A percentile compares a stretch with the other conserved stretches of the same genome.
Evolutionary conservation across 2,797 vertebrate genomes (phyloP).

Genomic region (Rhynchonycteris naso): DNA sequence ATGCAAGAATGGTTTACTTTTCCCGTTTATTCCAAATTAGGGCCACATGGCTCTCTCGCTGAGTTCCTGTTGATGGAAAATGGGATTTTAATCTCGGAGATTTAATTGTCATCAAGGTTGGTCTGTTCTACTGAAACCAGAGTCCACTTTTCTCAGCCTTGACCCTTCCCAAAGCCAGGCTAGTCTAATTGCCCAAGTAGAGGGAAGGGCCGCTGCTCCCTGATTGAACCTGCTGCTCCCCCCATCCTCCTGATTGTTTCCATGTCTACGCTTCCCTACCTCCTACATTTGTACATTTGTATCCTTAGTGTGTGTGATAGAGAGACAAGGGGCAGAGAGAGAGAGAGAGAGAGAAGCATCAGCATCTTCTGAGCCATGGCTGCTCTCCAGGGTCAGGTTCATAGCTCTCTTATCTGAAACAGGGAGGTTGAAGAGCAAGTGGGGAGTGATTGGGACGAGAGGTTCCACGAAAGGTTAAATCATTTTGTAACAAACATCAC

Average conservation of each 20-base stretch:
- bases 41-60: constrained; percentile 54
- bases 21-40: constrained; percentile 55
- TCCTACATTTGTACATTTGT: not conserved
- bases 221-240: not conserved
- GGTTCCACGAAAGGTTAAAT: not conserved
- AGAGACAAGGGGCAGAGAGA: not conserved
- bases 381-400: not conserved
- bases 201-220: not conserved
- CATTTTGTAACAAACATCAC: not conserved
- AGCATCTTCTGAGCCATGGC: not conserved
- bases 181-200: not conserved
- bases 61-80: constrained; percentile 56
- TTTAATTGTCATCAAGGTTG: constrained; percentile 37
- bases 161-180: not conserved
- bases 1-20: not conserved
- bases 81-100: constrained; percentile 54
- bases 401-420: not conserved
- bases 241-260: not conserved
- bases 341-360: no score
- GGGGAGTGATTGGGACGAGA: not conserved
- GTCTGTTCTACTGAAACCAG: constrained; percentile 24
- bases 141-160: not conserved
- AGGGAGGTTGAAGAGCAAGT: not conserved
- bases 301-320: not conserved
- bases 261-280: not conserved